Base-by-base conservation (phyloP, 92 coral and sea anemone genomes). In the Diadumene lineata region DNA sequence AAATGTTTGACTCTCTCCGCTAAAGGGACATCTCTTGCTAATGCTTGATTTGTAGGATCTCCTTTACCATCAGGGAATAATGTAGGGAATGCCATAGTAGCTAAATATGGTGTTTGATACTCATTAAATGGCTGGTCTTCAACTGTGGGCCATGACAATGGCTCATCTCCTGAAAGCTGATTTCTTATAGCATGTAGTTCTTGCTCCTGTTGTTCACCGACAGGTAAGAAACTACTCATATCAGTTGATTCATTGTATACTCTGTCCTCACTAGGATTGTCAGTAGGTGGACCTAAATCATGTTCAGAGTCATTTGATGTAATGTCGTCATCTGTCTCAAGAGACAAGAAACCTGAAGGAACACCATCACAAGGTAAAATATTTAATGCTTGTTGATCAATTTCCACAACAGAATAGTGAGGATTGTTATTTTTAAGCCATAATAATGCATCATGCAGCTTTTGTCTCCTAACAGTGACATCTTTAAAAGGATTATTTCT, bases 51-150 rank as follows among this genome's bases (percentile, higher is more conserved):
- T 16, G 86, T 75, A 21, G 83, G 87, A 50, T 86, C 80, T 16
- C 86, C 90, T 64, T 80, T 85, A n/a, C 90, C 90, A 81, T 85
- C 90, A 34, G 90, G 90, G 62, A 86, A 86, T 50, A 86, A 75
- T 48, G 83, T 74, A 10, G 90, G 86, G 69, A 85, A 84, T 26
- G 90, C 90, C 90, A 85, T 85, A 31, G 86, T 85, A 28, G 86
- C 90, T 34, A 85, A 66, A 70, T 53, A 76, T 74, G 90, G 79
- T 34, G 82, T 76, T 56, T 76, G 67, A 63, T 85, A 81, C 66
- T 86, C 91, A 67, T 86, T 86, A 30, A 81, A 64, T 50, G 91
- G 91, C 65, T 86, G 80, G 21, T 76, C 63, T 30, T 55, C 72
- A 43, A 70, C 75, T 50, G 79, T 27, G 27, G 92, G 92, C 92